A percentile compares a stretch with the other conserved stretches of the same genome.
Conservation (phyloP, 2,113 vertebrate species). For the Rostratula benghalensis region DNA sequence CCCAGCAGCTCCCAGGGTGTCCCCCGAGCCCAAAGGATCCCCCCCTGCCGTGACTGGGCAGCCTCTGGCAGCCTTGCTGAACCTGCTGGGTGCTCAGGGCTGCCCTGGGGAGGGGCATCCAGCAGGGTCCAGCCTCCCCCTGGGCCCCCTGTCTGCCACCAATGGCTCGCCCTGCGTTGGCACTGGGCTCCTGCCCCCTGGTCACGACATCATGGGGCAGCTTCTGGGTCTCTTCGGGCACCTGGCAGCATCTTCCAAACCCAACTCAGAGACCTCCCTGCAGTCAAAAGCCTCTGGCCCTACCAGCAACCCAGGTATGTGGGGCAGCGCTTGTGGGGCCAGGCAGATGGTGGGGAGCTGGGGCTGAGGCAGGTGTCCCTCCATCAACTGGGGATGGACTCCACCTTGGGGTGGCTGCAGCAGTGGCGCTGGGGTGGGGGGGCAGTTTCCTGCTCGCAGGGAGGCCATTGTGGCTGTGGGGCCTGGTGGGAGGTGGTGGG, state of each 20-base stretch:
- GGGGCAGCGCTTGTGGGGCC: background rate
- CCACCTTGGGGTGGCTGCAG: background rate
- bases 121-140: background rate
- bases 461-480: background rate
- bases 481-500: background rate
- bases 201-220: constrained; percentile 39
- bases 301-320: background rate
- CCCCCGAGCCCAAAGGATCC: background rate
- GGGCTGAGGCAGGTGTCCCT: background rate
- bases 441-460: background rate
- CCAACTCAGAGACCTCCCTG: constrained; percentile 66
- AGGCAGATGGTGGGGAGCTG: background rate
- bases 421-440: background rate
- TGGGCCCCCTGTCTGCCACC: background rate
- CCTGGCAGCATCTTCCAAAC: constrained; percentile 42
- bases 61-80: constrained; percentile 4
- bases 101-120: background rate
- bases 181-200: constrained; percentile 4
- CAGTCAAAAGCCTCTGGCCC: constrained; percentile 50
- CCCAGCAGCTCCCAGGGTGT: background rate
- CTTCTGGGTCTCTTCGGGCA: constrained; percentile 58
- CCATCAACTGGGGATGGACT: fast-evolving
- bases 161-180: background rate
- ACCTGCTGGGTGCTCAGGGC: background rate
- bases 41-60: constrained; percentile 18